Conservation (phyloP, 2,888 invertebrate species). For the Ophioninae sp. region DNA sequence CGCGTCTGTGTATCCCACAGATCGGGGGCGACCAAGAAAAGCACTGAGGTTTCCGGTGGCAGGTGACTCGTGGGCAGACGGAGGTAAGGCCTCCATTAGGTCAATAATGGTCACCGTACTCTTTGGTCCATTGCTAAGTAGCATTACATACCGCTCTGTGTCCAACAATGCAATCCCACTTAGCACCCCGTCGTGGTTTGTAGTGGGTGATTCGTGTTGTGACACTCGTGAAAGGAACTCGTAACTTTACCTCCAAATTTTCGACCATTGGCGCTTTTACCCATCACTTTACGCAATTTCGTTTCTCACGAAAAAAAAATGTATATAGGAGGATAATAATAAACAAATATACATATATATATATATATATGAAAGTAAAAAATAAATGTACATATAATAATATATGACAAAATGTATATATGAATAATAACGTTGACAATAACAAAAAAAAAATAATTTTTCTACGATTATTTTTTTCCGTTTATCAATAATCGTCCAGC, state of each 20-base stretch:
- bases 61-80: conserved; percentile 56
- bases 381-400: too few relatives aligned
- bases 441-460: too few relatives aligned
- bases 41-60: conserved; percentile 52
- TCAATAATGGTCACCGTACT: conserved; percentile 32
- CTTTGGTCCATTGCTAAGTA: conserved; percentile 45
- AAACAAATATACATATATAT: too few relatives aligned
- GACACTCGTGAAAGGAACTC: conserved; percentile 72
- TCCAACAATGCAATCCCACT: conserved; percentile 71
- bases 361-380: too few relatives aligned
- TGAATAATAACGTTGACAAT: background rate
- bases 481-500: too few relatives aligned
- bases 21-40: conserved; percentile 42
- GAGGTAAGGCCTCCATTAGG: conserved; percentile 30
- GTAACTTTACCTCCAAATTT: conserved; percentile 53
- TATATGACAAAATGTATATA: too few relatives aligned
- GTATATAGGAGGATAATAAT: background rate
- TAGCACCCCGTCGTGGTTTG: conserved; percentile 75
- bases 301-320: background rate
- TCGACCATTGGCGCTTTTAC: background rate
- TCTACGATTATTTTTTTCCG: too few relatives aligned
- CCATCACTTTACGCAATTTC: background rate
- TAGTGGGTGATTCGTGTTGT: conserved; percentile 77
- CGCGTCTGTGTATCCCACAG: background rate
- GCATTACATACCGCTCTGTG: conserved; percentile 30